Conservation (phyloP, 92 coral and sea anemone species). For the Heteractis magnifica region DNA sequence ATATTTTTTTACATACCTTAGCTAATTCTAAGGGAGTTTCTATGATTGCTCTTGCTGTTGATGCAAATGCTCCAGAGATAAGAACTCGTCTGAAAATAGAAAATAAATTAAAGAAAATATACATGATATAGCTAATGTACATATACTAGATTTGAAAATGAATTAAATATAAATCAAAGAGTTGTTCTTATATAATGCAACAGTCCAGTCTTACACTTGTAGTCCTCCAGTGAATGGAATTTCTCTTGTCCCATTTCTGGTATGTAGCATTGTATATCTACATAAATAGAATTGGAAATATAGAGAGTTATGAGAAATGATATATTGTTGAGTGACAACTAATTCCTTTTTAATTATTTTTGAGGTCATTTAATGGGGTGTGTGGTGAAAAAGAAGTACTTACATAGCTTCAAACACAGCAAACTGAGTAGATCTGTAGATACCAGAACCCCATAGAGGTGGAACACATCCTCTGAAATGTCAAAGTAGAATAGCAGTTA, state of each 20-base stretch:
- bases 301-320: not conserved
- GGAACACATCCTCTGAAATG: constrained; percentile 79
- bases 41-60: constrained; percentile 81
- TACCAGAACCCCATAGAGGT: constrained; percentile 92
- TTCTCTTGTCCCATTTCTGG: constrained; percentile 57
- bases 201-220: constrained; percentile 55
- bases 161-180: not conserved
- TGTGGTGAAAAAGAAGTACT: constrained; percentile 16
- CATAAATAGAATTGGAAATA: not conserved
- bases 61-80: constrained; percentile 77
- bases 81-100: constrained; percentile 63
- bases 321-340: not conserved
- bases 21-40: constrained; percentile 91
- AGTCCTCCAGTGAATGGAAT: constrained; percentile 83
- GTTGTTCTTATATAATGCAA: not conserved
- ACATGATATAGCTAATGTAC: not conserved
- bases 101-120: not conserved
- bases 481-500: not conserved
- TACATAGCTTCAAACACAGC: constrained; percentile 91
- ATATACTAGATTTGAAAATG: too few species aligned
- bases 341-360: not conserved
- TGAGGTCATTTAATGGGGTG: too few species aligned
- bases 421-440: constrained; percentile 88
- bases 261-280: constrained; percentile 70
- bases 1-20: constrained; percentile 42